These are phyloP conservation scores for Megaleporinus macrocephalus DNA, from an alignment of 2,113 vertebrate species.

Conservation along the genomic window DNA sequence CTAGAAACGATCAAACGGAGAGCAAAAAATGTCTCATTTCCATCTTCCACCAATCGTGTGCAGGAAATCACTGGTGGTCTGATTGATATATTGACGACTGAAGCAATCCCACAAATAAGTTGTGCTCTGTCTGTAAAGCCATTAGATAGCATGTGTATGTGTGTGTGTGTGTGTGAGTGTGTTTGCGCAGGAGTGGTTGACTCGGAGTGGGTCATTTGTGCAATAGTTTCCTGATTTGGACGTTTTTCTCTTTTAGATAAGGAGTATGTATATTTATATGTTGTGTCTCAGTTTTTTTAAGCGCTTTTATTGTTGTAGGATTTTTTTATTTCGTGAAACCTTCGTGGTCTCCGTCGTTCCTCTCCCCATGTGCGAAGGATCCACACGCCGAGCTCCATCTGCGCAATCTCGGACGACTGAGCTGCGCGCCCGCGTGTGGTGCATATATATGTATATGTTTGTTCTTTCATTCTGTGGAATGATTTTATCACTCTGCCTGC, in stretches of 20 bases:
- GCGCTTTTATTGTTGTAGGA: slow-evolving; percentile 79
- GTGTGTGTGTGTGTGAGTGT: background rate
- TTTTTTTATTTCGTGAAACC: slow-evolving; percentile 75
- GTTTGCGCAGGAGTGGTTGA: background rate
- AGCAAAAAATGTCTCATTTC: too few relatives aligned
- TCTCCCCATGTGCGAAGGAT: slow-evolving; percentile 45
- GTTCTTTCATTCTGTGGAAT: background rate
- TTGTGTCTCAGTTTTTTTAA: slow-evolving; percentile 68
- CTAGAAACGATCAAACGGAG: too few relatives aligned
- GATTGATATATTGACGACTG: too few relatives aligned
- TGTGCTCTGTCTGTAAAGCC: too few relatives aligned
- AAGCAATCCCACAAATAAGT: too few relatives aligned
- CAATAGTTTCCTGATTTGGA: slow-evolving; percentile 82
- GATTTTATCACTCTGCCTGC: slow-evolving; percentile 4
- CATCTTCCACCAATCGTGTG: too few relatives aligned
- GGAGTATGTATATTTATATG: slow-evolving; percentile 90
- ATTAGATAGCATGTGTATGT: background rate
- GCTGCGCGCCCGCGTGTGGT: background rate
- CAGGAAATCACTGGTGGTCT: too few relatives aligned
- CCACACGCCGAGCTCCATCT: background rate
- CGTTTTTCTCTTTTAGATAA: slow-evolving; percentile 52
- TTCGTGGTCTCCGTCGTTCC: slow-evolving; percentile 87
- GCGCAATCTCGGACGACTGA: background rate
- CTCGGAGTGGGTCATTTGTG: slow-evolving; percentile 82
- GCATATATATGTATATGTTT: background rate